Base-by-base conservation (phyloP, 2,797 vertebrate genomes). In the Argyrosomus regius region DNA sequence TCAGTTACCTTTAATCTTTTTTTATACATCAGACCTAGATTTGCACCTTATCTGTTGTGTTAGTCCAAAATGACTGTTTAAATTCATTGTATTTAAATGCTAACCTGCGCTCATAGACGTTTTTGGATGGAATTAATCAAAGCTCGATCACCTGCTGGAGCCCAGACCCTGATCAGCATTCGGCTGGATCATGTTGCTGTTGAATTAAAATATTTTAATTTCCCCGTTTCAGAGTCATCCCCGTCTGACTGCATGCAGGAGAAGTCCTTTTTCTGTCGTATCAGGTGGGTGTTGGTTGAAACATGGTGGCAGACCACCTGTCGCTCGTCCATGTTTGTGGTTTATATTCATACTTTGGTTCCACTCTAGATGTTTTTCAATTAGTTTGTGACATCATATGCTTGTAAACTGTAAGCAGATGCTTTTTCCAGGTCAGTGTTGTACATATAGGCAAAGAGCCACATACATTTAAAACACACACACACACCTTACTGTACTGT, bases 251-350 rank as follows among this genome's bases (percentile, higher is more conserved):
- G 96, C 91, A 94, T 96, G 92, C 97, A 97, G 90, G 98, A 99
- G 91, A 99, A 99, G 74, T 98, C 98, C 26, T 99, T 99, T 91
- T 99, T 99, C 89, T 99, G 98, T 83, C 98, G 97, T 6, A 96
- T 99, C 93, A 97, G 98, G 98, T 98, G 88, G 93, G 95, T 68
- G 26, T 53, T 45, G 66, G 48, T 67, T 75, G 31, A 58, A 50
- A 50, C 13, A 5, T 31, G 2, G 5, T 11, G n/a, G 58, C 8
- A 0, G 65, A 43, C 92, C 92, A 93, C 91, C 92, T 94, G 93
- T 80, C 84, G 59, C 82, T 81, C 1, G 1, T 50, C 39, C 26
- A 60, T 64, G 64, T 65, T 60, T 66, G 41, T 75, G 10, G n/a
- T 86, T 62, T 85, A 62, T 87, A 93, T 92, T 92, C 84, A 92